These are phyloP conservation scores for Elaeidobius kamerunicus DNA, from an alignment of 2,888 invertebrate species.

Conservation along the genomic window DNA sequence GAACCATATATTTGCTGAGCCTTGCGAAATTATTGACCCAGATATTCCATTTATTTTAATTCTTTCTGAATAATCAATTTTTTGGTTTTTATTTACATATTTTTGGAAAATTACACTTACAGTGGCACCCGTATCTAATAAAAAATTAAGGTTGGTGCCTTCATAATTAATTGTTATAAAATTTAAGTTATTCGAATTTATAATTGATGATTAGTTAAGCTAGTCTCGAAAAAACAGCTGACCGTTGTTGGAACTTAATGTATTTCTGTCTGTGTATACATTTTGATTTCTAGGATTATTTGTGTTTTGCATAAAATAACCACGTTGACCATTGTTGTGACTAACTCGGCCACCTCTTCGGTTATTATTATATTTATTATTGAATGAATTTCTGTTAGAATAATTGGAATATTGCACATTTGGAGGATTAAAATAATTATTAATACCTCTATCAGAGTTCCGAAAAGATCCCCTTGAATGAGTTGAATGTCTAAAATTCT, in stretches of 20 bases:
- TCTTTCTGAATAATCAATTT: conserved; percentile 5
- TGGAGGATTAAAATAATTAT: too few species aligned
- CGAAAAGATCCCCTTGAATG: too few species aligned
- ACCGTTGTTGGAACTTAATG: not conserved
- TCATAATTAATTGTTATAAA: conserved; percentile 1
- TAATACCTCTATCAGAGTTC: too few species aligned
- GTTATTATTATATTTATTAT: too few species aligned
- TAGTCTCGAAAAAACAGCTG: not conserved
- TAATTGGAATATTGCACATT: too few species aligned
- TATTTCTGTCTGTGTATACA: not conserved
- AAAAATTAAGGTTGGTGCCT: not conserved
- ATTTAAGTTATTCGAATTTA: not conserved
- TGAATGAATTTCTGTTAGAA: too few species aligned
- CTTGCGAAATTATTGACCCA: conserved; percentile 3
- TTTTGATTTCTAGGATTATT: not conserved
- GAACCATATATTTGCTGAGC: not conserved
- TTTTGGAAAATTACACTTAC: conserved; percentile 6
- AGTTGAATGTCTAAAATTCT: too few species aligned
- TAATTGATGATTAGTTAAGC: not conserved
- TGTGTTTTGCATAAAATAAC: too few species aligned
- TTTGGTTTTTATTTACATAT: not conserved
- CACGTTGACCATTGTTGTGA: not conserved
- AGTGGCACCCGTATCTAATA: conserved; percentile 6
- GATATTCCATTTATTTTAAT: conserved; percentile 6
- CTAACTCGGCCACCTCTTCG: too few species aligned